Evolutionary conservation across 2,113 vertebrate species (phyloP), one percentile per base, ranked within the genome.

Genomic region (Anoura caudifer): DNA sequence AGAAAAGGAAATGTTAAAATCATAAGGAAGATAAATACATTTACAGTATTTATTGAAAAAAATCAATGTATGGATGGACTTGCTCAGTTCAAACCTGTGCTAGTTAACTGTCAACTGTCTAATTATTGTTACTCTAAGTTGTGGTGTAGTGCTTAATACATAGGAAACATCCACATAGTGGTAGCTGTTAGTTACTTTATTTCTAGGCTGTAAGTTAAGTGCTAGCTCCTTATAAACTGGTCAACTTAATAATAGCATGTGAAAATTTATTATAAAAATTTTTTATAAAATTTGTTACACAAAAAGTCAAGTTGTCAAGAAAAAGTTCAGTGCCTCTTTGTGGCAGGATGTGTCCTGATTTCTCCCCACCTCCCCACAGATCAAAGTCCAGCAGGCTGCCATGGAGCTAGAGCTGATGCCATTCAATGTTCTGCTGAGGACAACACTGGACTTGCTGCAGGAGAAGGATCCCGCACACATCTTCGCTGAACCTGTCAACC

Each of bases 401-500:
- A 98, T 99, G 98, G 99, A 99, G 98, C 97, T 99, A 83, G 99
- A 99, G 97, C 98, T 99, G 93, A 99, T 99, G 85, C 99, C 99
- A 0, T 99, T 99, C 97, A 98, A 99, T 1, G 98, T 99, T 24
- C 98, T 99, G 79, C 98, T 99, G 17, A 99, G 99, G 90, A 99
- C 99, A 26, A 99, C 99, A 0, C 97, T 99, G 97, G 99, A 99
- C 97, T 99, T 99, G 97, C 98, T 99, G 76, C 99, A 99, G 98
- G 99, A 99, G 98, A 99, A 99, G 96, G 99, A 99, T 93, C 98
- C 99, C 0, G 99, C 99, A 10, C 98, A 99, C 96, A 99, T 99
- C 98, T 99, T 99, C 67, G 98, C 99, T 1, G 98, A 99, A 87
- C 99, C 99, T 0, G 99, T 99, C 59, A 98, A 99, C 97, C 98